phyloP scores from a whole-genome alignment of 2,888 invertebrate genomes.

The Lithophane socia region DNA sequence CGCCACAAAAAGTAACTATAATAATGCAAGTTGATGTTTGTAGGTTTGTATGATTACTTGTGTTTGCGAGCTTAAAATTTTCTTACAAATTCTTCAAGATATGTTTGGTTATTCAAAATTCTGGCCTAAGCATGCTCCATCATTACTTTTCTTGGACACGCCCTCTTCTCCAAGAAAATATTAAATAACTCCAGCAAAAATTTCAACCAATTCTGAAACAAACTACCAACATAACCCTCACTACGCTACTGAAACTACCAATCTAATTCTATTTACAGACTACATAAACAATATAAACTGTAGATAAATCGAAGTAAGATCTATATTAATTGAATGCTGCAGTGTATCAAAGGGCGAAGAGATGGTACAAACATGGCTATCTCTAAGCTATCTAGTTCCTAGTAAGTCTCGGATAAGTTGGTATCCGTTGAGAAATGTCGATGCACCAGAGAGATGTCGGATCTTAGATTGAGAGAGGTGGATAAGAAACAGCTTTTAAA shows the following conservation, averaged over 20 bases:
- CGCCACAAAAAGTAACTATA: not conserved
- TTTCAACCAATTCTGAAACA: not conserved
- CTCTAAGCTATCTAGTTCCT: conserved; percentile 38
- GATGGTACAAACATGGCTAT: conserved; percentile 38
- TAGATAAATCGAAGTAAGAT: conserved; percentile 36
- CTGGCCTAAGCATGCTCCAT: not conserved
- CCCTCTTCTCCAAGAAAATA: not conserved
- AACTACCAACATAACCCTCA: not conserved
- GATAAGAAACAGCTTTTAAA: conserved; percentile 26
- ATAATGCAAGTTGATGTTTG: not conserved
- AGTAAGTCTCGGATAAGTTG: conserved; percentile 46
- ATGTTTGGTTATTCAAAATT: not conserved
- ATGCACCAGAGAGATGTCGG: conserved; percentile 25
- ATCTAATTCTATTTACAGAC: conserved; percentile 6
- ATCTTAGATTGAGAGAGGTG: conserved; percentile 19
- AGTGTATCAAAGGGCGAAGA: conserved; percentile 51
- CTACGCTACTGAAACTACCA: not conserved
- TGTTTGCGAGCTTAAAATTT: not conserved
- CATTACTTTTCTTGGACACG: not conserved
- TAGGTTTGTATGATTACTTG: not conserved
- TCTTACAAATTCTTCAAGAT: not conserved
- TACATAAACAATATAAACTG: not conserved
- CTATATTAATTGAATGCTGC: conserved; percentile 44
- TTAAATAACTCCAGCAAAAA: not conserved
- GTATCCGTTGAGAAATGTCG: conserved; percentile 51